Evolutionary conservation across 2,797 vertebrate genomes (phyloP).

Genomic region (Ctenopoma kingsleyae): DNA sequence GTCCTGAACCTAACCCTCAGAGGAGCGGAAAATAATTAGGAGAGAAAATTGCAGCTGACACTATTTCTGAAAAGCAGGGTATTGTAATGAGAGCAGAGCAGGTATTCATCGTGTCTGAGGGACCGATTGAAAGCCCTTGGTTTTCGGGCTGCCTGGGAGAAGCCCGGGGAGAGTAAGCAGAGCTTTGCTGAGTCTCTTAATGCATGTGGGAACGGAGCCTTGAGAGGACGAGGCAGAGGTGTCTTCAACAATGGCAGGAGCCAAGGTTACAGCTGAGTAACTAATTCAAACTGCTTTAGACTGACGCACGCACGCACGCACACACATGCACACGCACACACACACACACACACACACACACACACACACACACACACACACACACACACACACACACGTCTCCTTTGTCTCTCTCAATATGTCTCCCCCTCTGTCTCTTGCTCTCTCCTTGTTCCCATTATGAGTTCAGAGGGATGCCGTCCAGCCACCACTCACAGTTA

Average conservation of each 20-base stretch:
- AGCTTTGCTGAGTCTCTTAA: conserved; percentile 80
- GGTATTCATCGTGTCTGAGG: conserved; percentile 84
- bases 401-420: conserved; percentile 73
- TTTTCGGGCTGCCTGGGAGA: conserved; percentile 74
- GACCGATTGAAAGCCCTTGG: conserved; percentile 78
- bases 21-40: conserved; percentile 88
- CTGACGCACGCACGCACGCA: conserved; percentile 57
- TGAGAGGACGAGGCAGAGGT: conserved; percentile 76
- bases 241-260: conserved; percentile 81
- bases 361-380: conserved; percentile 49
- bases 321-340: too few species aligned
- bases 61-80: conserved; percentile 89
- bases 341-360: conserved; percentile 44
- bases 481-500: conserved; percentile 73
- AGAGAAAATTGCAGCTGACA: conserved; percentile 89
- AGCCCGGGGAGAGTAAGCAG: conserved; percentile 76
- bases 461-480: conserved; percentile 74
- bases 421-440: conserved; percentile 64
- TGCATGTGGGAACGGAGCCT: conserved; percentile 79
- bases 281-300: conserved; percentile 77
- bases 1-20: conserved; percentile 86
- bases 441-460: conserved; percentile 69
- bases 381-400: conserved; percentile 45
- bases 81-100: conserved; percentile 89
- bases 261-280: conserved; percentile 84